phyloP scores from a whole-genome alignment of 37 sponge, comb jelly and placozoan species.

The Crambe crambe region DNA sequence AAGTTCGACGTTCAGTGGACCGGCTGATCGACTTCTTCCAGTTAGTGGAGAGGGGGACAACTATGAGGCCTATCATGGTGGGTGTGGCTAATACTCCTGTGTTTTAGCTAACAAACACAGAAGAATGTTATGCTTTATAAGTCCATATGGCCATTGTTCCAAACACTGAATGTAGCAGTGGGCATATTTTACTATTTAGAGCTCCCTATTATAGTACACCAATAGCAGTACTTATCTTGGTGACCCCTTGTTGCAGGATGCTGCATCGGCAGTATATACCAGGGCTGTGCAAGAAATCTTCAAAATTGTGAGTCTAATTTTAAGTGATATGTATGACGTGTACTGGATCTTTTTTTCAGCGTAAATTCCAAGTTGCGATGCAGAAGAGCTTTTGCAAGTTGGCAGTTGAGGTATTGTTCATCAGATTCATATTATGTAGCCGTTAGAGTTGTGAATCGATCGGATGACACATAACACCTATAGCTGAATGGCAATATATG shows the following conservation, averaged over 20 bases:
- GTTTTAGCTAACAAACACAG: neutral
- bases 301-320: conserved; percentile 31
- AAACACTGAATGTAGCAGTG: too few species aligned
- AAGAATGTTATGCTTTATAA: neutral
- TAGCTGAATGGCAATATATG: too few species aligned
- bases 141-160: too few species aligned
- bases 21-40: conserved; percentile 24
- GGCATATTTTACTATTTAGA: too few species aligned
- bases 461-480: neutral
- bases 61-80: conserved; percentile 41
- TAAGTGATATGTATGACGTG: neutral
- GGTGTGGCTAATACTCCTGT: neutral
- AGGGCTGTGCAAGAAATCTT: conserved; percentile 46
- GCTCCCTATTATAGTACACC: too few species aligned
- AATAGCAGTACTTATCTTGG: neutral
- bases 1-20: conserved; percentile 41
- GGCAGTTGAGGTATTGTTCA: conserved; percentile 64
- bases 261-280: conserved; percentile 38
- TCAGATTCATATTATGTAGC: too few species aligned
- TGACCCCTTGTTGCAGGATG: conserved; percentile 21
- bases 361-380: conserved; percentile 38
- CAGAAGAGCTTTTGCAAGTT: conserved; percentile 52
- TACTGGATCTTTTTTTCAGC: conserved; percentile 9
- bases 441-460: neutral
- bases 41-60: conserved; percentile 21